A percentile compares a stretch with the other conserved stretches of the same genome.
Evolutionary conservation across 2,888 invertebrate genomes (phyloP).

Genomic region (Lumbricus terrestris): DNA sequence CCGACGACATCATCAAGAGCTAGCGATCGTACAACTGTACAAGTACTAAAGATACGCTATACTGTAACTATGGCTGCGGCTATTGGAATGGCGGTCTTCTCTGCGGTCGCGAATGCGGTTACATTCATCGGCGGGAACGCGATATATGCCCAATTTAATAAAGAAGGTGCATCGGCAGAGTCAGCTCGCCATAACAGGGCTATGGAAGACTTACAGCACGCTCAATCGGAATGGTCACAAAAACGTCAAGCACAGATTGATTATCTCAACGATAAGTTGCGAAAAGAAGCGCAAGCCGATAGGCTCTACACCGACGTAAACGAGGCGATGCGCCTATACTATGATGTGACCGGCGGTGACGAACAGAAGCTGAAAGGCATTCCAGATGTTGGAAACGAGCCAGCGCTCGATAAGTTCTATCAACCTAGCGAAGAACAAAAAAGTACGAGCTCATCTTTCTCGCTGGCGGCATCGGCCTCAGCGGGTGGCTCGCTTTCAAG

Average conservation of each 20-base stretch:
- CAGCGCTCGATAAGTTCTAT: conserved; percentile 14
- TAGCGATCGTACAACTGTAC: conserved; percentile 19
- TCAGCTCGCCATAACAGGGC: neutral
- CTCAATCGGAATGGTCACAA: neutral
- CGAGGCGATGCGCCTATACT: neutral
- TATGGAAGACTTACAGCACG: neutral
- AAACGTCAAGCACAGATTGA: neutral
- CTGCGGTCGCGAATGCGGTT: neutral
- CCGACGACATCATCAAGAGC: conserved; percentile 18
- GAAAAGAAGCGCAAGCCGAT: neutral
- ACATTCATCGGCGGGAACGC: neutral
- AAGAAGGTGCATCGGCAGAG: neutral
- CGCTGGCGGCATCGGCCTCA: neutral
- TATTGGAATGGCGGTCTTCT: neutral
- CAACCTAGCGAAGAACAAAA: conserved; percentile 13
- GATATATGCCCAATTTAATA: neutral
- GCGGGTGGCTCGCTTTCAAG: conserved; percentile 13
- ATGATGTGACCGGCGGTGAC: neutral
- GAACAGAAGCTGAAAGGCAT: neutral
- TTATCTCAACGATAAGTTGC: neutral
- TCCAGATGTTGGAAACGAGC: neutral
- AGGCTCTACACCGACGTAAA: neutral
- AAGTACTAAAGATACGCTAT: neutral
- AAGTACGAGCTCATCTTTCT: conserved; percentile 20
- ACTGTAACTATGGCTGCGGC: conserved; percentile 7